phyloP scores from a whole-genome alignment of 23 tunicate genomes.

The Trididemnum miniatum region DNA sequence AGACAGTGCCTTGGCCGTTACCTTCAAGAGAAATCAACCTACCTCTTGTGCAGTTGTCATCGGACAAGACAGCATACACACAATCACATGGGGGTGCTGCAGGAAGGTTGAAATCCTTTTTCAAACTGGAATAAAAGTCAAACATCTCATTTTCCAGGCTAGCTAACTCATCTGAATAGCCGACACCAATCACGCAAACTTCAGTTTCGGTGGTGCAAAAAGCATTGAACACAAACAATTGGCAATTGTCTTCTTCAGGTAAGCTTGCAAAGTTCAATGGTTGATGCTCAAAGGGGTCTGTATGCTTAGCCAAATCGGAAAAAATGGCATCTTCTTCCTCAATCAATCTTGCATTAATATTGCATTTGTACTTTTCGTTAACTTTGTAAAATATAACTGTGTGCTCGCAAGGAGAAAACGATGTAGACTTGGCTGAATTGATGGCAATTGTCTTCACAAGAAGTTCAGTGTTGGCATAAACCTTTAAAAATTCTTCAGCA shows the following conservation, averaged over 20 bases:
- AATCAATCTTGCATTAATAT: slow-evolving; percentile 31
- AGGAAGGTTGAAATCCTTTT: neutral
- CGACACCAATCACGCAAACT: slow-evolving; percentile 52
- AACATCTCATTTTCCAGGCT: slow-evolving; percentile 45
- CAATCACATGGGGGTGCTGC: slow-evolving; percentile 42
- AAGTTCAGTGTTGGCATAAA: neutral
- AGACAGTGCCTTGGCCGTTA: slow-evolving; percentile 21
- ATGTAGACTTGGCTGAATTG: neutral
- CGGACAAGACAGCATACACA: slow-evolving; percentile 60
- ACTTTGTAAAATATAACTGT: slow-evolving; percentile 39
- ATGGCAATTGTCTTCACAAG: slow-evolving; percentile 28
- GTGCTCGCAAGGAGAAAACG: neutral
- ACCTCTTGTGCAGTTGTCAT: slow-evolving; percentile 54
- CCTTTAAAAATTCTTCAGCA: neutral
- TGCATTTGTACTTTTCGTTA: neutral
- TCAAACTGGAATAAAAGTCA: slow-evolving; percentile 18
- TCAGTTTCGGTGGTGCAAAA: slow-evolving; percentile 61
- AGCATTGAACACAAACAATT: slow-evolving; percentile 46
- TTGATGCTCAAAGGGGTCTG: slow-evolving; percentile 36
- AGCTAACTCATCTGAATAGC: slow-evolving; percentile 48
- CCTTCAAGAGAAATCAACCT: slow-evolving; percentile 33
- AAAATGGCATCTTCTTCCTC: slow-evolving; percentile 27
- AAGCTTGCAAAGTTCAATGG: slow-evolving; percentile 24
- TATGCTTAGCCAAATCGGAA: neutral
- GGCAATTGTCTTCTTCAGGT: slow-evolving; percentile 38